Conservation (phyloP, 23 tunicate species). For the Ciona savignyi region DNA sequence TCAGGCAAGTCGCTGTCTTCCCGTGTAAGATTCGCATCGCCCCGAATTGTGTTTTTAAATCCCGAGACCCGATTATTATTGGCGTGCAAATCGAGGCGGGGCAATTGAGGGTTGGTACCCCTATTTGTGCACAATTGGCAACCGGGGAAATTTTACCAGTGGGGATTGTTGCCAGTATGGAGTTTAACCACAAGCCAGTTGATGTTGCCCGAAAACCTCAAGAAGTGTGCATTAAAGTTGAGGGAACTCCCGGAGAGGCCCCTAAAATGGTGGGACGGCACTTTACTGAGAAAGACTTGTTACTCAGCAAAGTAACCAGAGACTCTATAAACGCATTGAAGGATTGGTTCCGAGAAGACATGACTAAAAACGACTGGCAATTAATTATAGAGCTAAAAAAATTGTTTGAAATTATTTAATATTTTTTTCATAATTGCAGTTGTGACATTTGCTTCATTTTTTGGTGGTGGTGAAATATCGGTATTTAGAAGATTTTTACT, state of each 20-base stretch:
- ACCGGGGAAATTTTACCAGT: constrained; percentile 37
- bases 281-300: constrained; percentile 56
- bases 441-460: too few relatives aligned
- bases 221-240: constrained; percentile 96
- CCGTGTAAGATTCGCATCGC: constrained; percentile 79
- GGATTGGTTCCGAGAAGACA: constrained; percentile 94
- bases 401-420: constrained; percentile 69
- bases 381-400: constrained; percentile 84
- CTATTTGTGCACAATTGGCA: constrained; percentile 47
- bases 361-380: constrained; percentile 92
- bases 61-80: constrained; percentile 87
- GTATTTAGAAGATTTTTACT: too few relatives aligned
- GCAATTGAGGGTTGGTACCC: constrained; percentile 67
- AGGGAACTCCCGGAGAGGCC: constrained; percentile 84
- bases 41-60: constrained; percentile 84
- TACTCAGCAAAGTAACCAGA: constrained; percentile 73
- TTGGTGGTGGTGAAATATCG: too few relatives aligned
- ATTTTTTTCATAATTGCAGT: constrained; percentile 4
- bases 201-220: constrained; percentile 72
- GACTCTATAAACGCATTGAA: constrained; percentile 79
- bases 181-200: constrained; percentile 70
- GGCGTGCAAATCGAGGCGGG: constrained; percentile 92
- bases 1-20: constrained; percentile 67
- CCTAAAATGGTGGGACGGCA: constrained; percentile 99
- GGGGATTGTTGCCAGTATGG: constrained; percentile 76